Conservation (phyloP, 2,888 invertebrate genomes). For the Diploptera punctata region DNA sequence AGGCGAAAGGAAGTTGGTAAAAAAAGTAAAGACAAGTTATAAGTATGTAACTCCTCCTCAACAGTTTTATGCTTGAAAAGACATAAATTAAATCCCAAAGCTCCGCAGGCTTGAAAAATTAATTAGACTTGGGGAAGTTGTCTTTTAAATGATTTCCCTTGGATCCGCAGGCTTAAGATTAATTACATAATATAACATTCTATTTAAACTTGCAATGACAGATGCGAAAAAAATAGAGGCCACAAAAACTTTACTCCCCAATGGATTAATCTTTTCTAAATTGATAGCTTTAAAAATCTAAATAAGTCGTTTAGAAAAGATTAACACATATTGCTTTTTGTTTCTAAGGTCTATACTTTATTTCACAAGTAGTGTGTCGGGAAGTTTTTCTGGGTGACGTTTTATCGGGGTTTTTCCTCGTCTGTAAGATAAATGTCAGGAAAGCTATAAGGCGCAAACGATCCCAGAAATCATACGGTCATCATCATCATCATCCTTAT, state of each 20-base stretch:
- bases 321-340: too few species aligned
- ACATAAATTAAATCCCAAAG: constrained; percentile 43
- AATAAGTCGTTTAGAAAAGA: too few species aligned
- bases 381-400: too few species aligned
- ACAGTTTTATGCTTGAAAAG: constrained; percentile 36
- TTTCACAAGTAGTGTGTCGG: too few species aligned
- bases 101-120: constrained; percentile 42
- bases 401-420: too few species aligned
- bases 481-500: too few species aligned
- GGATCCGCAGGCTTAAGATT: constrained; percentile 39
- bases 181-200: constrained; percentile 44
- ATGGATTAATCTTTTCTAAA: constrained; percentile 28
- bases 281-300: constrained; percentile 38
- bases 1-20: constrained; percentile 1
- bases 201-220: constrained; percentile 43
- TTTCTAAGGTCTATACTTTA: too few species aligned
- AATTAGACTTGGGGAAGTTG: constrained; percentile 42
- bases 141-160: constrained; percentile 44
- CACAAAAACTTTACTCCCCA: neutral
- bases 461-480: too few species aligned
- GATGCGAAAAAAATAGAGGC: constrained; percentile 21
- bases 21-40: constrained; percentile 6
- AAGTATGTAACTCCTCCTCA: constrained; percentile 33
- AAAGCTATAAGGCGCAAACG: too few species aligned
- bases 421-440: too few species aligned